phyloP scores from a whole-genome alignment of 2,888 invertebrate genomes.

The Acanthosepion pharaonis region DNA sequence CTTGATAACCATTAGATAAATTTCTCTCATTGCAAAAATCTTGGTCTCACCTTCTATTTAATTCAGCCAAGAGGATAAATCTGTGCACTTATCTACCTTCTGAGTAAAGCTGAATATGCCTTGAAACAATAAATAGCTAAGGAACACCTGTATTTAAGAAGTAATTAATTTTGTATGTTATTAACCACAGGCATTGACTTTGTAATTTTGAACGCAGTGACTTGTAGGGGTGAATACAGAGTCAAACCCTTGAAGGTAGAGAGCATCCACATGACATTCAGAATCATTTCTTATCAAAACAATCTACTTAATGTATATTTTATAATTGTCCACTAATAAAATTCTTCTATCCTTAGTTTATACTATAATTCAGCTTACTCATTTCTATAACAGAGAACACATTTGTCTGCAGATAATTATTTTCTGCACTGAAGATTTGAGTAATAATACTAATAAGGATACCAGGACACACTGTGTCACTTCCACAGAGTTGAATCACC shows the following conservation, averaged over 20 bases:
- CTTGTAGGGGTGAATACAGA: not conserved
- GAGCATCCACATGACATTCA: not conserved
- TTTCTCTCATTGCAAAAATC: too few relatives aligned
- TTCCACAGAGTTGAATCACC: too few relatives aligned
- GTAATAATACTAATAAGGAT: not conserved
- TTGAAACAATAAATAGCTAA: not conserved
- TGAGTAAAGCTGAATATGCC: not conserved
- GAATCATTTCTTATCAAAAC: not conserved
- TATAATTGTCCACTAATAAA: conserved; percentile 21
- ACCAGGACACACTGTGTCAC: too few relatives aligned
- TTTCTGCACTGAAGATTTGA: not conserved
- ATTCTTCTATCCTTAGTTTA: not conserved
- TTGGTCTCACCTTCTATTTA: not conserved
- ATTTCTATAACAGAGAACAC: not conserved
- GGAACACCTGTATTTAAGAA: conserved; percentile 33
- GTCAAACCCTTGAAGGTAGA: not conserved
- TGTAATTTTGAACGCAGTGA: not conserved
- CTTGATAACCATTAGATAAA: too few relatives aligned
- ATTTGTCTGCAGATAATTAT: not conserved
- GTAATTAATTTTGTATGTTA: not conserved
- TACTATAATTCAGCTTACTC: not conserved
- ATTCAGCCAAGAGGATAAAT: not conserved
- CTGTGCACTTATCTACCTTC: not conserved
- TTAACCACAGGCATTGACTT: not conserved
- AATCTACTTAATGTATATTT: not conserved